Base-by-base conservation (phyloP, 1,140 invertebrate species). In the Helicorthomorpha holstii region DNA sequence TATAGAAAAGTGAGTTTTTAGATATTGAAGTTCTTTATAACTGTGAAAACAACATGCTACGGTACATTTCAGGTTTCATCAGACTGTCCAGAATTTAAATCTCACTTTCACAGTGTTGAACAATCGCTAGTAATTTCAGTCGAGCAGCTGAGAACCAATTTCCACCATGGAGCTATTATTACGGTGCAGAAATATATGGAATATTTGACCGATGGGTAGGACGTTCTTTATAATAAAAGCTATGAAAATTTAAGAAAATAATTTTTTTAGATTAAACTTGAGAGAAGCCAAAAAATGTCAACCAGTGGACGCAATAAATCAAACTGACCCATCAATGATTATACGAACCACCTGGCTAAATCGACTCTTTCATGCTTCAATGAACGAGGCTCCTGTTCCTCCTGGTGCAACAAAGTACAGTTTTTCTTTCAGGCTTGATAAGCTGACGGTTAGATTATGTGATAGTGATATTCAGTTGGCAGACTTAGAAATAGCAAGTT, bases 61-160 rank as follows among this genome's bases (percentile, higher is more conserved):
- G 4, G 4, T 19, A 46, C 44, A n/a, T 50, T 60, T 2, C 58
- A 84, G 81, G 81, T 85, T 0, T 73, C 74, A 51, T 79, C 83
- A 0, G 76, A 81, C 54, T 89, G 85, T 65, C 83, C 83, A 1
- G 85, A 89, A 63, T 89, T 88, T 65, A 79, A 78, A 57, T 75
- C 75, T 0, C 78, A 84, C 58, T 89, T 87, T 60, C 81, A 83
- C 61, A 81, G 76, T 61, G 81, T 86, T 22, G 83, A 87, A 63
- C 80, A 84, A 58, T 82, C 81, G 1, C 62, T 85, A 41, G 77
- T 85, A 14, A 64, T 83, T 0, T 81, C 85, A 60, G 69, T 84
- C 47, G 75, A 78, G 1, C 70, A 73, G 23, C 54, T 85, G 1
- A 68, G 76, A 45, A 54, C 86, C 3, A 69, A 80, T 12, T 75